Evolutionary conservation across 2,113 vertebrate species (phyloP), one percentile per base, ranked within the genome.

Genomic region (Microcebus griseorufus): DNA sequence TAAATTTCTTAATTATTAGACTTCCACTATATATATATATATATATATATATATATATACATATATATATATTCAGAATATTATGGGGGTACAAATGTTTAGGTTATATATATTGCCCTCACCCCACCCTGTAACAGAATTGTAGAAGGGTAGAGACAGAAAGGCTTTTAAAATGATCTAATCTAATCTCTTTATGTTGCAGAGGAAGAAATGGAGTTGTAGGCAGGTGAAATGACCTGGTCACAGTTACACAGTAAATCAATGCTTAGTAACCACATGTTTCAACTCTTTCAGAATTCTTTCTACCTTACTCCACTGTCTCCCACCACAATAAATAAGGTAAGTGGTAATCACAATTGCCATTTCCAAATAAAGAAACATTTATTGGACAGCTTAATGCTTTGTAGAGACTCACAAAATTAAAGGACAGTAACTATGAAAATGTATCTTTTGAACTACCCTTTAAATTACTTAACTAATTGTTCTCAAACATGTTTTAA

Each of bases 401-500:
- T 96, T 82, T 72, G 23, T 14, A 53, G 58, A 81, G 58, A 93
- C 2, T 67, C 32, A 79, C 37, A 91, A 90, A 94, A 67, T 80
- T 78, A 87, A 96, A 55, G 32, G 89, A 55, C 16, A 70, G 13
- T 55, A 94, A 72, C n/a, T 27, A 60, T 16, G 5, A 86, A 82
- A 51, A 80, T 58, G 73, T 93, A 37, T 91, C 70, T 86, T 95
- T 86, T 67, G n/a, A 93, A 32, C 27, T 39, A 83, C 62, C 14
- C 14, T 84, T 96, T 93, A 79, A 87, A 76, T 79, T 88, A 75
- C 17, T 79, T 90, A 83, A 75, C 5, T 90, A 65, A 72, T 72
- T 92, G 13, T 62, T 90, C 27, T 70, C 64, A 97, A 93, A 79
- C 4, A 72, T 69, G 27, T 89, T 95, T 96, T 84, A 89, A 94